Base-by-base conservation (phyloP, 2,888 invertebrate species). In the Nymphalis c-album region DNA sequence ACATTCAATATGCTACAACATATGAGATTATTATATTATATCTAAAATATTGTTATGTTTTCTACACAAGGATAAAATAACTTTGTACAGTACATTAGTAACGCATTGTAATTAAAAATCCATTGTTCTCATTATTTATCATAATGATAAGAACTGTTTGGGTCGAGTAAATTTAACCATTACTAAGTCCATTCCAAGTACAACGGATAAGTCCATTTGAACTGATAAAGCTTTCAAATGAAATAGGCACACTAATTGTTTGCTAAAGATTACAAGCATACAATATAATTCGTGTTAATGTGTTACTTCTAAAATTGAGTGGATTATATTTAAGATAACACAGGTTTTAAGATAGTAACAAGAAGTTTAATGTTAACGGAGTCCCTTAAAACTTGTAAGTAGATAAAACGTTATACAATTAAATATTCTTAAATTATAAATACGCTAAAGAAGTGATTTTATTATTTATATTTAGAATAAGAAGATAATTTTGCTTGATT, bases 71-170 rank as follows among this genome's bases (percentile, higher is more conserved):
- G 0, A 40, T 40, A 40, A 13, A 40, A 40, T 40, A 51, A 17
- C 10, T 16, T 10, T 16, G 13, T 51, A 51, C 16, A 51, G 51
- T 51, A 20, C 16, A 45, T 40, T 55, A 35, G 58, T 57, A 35
- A 60, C 55, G 60, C 51, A 53, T 35, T 60, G 53, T 46, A 53
- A 65, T 65, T 65, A 65, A 65, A 65, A 65, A 35, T 26, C 53
- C 65, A 65, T 65, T 65, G 65, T 65, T 53, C 65, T 60, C 60
- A 47, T 65, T 60, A 65, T 60, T 65, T 65, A 60, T 65, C 65
- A 47, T 22, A 13, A 20, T 20, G 65, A 63, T 62, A 59, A 67
- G 26, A 1, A 45, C 13, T 48, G 62, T 62, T 59, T 59, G 22
- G 51, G 59, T 53, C 40, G 62, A 67, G 51, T 59, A 62, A 67